A percentile compares a stretch with the other conserved stretches of the same genome.
Conservation (phyloP, 1,140 invertebrate species). For the Drosophila pectinifera region DNA sequence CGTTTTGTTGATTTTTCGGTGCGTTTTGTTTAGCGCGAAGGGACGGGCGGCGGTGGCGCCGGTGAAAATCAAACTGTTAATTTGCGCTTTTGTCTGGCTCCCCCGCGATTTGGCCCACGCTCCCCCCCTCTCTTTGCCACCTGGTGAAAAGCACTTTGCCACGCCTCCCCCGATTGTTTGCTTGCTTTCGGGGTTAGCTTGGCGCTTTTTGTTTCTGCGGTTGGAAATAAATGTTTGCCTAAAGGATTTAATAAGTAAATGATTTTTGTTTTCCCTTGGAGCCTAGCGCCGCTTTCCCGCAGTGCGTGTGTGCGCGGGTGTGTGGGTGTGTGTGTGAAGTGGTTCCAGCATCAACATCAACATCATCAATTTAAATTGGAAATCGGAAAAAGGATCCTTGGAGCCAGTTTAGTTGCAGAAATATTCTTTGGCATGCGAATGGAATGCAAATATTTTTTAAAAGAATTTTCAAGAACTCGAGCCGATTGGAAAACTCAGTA, state of each 20-base stretch:
- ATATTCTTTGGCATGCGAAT: conserved; percentile 36
- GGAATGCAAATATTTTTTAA: conserved; percentile 35
- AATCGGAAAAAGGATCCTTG: conserved; percentile 30
- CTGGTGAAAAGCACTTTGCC: conserved; percentile 69
- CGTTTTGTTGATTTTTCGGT: conserved; percentile 78
- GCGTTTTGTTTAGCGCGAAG: conserved; percentile 72
- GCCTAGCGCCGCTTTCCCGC: conserved; percentile 18
- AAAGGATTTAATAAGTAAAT: conserved; percentile 82
- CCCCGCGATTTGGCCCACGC: conserved; percentile 38
- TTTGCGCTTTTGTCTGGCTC: conserved; percentile 79
- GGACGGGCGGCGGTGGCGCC: neutral
- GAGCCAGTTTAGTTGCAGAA: conserved; percentile 28
- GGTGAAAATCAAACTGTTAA: conserved; percentile 80
- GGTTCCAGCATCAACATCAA: conserved; percentile 41
- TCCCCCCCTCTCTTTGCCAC: conserved; percentile 1
- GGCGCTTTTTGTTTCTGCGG: conserved; percentile 70
- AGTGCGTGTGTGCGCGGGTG: conserved; percentile 1
- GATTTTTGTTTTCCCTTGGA: conserved; percentile 65
- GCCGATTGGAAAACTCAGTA: neutral
- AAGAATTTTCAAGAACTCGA: conserved; percentile 1
- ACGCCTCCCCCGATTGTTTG: conserved; percentile 44
- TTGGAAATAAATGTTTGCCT: conserved; percentile 77
- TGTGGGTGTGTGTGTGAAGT: conserved; percentile 14
- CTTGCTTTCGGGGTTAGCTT: conserved; percentile 68
- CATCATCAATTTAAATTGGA: conserved; percentile 60